Base-by-base conservation (phyloP, 2,888 invertebrate species). In the Hedychridium roseum region DNA sequence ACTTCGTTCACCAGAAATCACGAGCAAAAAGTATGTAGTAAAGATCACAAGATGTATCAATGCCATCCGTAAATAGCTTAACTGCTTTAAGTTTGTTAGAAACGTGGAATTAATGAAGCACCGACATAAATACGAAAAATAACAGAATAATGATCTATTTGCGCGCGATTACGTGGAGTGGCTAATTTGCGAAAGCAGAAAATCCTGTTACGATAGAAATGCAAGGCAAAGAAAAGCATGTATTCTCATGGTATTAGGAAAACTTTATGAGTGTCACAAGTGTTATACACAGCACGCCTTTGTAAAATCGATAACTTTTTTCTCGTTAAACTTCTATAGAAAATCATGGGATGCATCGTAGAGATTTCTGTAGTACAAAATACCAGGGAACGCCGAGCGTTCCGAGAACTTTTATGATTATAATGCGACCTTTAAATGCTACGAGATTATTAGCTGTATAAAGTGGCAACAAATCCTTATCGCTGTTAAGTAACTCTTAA, bases 401-500 rank as follows among this genome's bases (percentile, higher is more conserved):
- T 48, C 44, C 50, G 21, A 7, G 32, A 54, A 52, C 48, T 57
- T n/a, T 60, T 64, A 52, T 21, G 38, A 52, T 50, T 54, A 64
- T 44, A 50, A 54, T 60, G 56, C 41, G 38, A 50, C 20, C 26
- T 57, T 51, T 64, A 63, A 52, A 47, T 30, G 18, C 60, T 60
- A 62, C 15, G 26, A 40, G 54, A 46, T 49, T 50, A 54, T 54
- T 50, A 60, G 57, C 54, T 36, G 44, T 57, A 54, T 50, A 57
- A 60, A 64, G 54, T 60, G 34, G 60, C 52, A 64, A 62, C 54
- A 47, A 49, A 60, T 64, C 18, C 47, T 30, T 11, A 30, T 30
- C 30, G 11, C 11, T n/a, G 4, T 30, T 30, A 6, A 30, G 28
- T 49, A 44, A 44, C 42, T 20, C 37, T 45, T 27, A 47, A 41